A percentile compares a stretch with the other conserved stretches of the same genome.
Conservation (phyloP, 2,797 vertebrate genomes). For the Sciaenops ocellatus region DNA sequence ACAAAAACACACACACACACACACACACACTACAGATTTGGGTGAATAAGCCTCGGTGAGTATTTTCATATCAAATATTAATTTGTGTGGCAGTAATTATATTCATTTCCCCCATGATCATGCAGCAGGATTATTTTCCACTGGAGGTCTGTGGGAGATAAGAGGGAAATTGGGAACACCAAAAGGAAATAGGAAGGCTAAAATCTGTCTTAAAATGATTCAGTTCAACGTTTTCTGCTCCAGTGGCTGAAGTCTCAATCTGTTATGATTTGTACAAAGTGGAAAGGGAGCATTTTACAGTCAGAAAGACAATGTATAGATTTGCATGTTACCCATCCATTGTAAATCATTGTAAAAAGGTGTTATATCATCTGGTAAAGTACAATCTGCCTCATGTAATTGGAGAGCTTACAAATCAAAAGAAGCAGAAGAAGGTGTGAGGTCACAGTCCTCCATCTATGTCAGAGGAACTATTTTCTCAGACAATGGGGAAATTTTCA, state of each 20-base stretch:
- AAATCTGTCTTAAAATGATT: neutral
- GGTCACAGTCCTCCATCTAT: neutral
- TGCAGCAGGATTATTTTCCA: conserved; percentile 20
- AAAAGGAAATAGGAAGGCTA: conserved; percentile 24
- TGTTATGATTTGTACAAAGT: neutral
- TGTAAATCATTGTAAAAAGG: neutral
- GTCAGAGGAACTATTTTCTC: neutral
- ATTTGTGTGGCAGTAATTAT: conserved; percentile 28
- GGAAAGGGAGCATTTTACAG: neutral
- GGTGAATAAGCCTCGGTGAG: conserved; percentile 1
- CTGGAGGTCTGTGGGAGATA: conserved; percentile 12
- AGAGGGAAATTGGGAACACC: conserved; percentile 21
- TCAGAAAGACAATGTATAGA: neutral
- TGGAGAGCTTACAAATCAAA: neutral
- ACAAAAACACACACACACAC: neutral
- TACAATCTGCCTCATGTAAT: neutral
- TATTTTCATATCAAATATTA: conserved; percentile 34
- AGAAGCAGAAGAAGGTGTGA: neutral
- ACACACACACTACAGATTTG: neutral
- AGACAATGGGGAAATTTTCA: neutral
- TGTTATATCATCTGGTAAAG: neutral
- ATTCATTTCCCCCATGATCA: conserved; percentile 37
- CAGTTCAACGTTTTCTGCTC: neutral
- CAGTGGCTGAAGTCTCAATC: neutral
- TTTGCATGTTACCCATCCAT: neutral